These are phyloP conservation scores for Tortrix viridana DNA, from an alignment of 2,888 invertebrate genomes.

Conservation along the genomic window DNA sequence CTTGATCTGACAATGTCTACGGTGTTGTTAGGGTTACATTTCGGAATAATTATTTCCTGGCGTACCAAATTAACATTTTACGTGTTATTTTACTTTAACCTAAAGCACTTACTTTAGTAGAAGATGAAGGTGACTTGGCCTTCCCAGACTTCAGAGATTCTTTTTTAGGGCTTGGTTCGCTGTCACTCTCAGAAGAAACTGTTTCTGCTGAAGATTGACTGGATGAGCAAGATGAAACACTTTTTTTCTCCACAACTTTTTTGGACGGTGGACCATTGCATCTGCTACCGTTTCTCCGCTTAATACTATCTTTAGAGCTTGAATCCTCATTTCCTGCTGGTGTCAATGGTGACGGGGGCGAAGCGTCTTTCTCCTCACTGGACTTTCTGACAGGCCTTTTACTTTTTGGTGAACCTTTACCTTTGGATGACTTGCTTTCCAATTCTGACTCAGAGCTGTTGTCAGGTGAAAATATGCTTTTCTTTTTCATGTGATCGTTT, in stretches of 20 bases:
- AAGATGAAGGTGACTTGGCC: slow-evolving; percentile 63
- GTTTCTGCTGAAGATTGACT: slow-evolving; percentile 78
- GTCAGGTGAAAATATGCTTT: slow-evolving; percentile 93
- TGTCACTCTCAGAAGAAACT: slow-evolving; percentile 74
- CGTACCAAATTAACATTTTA: too few relatives aligned
- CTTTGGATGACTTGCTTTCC: slow-evolving; percentile 67
- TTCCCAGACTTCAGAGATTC: slow-evolving; percentile 66
- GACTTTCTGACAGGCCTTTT: slow-evolving; percentile 69
- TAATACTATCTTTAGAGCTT: slow-evolving; percentile 62
- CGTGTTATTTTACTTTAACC: too few relatives aligned
- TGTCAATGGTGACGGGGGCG: slow-evolving; percentile 51
- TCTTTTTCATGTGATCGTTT: slow-evolving; percentile 80
- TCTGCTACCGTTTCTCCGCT: slow-evolving; percentile 65
- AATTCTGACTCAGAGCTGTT: slow-evolving; percentile 83
- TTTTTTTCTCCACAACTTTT: slow-evolving; percentile 68
- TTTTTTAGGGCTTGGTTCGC: slow-evolving; percentile 68
- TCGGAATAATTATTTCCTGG: too few relatives aligned
- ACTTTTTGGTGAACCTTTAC: slow-evolving; percentile 62
- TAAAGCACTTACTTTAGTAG: slow-evolving; percentile 54
- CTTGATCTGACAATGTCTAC: too few relatives aligned
- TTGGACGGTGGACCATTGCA: slow-evolving; percentile 74
- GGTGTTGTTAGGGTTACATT: too few relatives aligned
- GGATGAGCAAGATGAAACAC: slow-evolving; percentile 74
- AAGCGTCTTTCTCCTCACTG: slow-evolving; percentile 66
- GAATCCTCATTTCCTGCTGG: slow-evolving; percentile 66